Conservation (phyloP, 2,797 vertebrate genomes). For the Enteromius afrohamiltoni region DNA sequence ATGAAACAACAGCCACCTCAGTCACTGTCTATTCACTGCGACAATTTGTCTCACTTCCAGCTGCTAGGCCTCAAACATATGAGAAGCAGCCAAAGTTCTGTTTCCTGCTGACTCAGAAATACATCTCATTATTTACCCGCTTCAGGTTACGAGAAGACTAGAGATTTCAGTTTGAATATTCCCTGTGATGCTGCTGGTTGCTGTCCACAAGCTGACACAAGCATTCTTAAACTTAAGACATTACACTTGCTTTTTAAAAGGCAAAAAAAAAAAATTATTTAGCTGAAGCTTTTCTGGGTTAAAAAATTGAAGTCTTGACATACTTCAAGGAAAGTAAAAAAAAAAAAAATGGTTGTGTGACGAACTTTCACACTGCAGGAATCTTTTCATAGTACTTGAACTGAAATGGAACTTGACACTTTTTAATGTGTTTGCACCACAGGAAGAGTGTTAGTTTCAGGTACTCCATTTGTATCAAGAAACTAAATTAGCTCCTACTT, state of each 20-base stretch:
- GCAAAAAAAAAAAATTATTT: background rate
- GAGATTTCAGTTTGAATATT: slow-evolving; percentile 46
- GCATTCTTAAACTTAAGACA: slow-evolving; percentile 40
- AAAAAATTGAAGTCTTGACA: background rate
- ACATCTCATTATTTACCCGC: slow-evolving; percentile 60
- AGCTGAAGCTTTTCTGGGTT: background rate
- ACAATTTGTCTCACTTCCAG: slow-evolving; percentile 54
- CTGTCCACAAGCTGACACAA: slow-evolving; percentile 49
- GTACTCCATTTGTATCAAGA: too few species aligned
- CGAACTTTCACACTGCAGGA: too few species aligned
- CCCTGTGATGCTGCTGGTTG: slow-evolving; percentile 38
- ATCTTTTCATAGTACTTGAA: too few species aligned
- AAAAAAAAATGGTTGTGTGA: background rate
- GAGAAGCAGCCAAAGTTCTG: slow-evolving; percentile 23
- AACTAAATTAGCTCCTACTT: too few species aligned
- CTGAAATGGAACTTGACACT: too few species aligned
- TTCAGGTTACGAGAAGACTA: slow-evolving; percentile 46
- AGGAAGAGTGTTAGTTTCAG: too few species aligned
- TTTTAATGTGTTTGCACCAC: too few species aligned
- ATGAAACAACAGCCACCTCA: slow-evolving; percentile 44
- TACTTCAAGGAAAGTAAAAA: background rate
- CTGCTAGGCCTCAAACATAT: slow-evolving; percentile 20
- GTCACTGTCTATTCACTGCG: slow-evolving; percentile 49
- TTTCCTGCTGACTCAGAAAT: slow-evolving; percentile 52
- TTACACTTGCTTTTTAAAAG: slow-evolving; percentile 21